Conservation (phyloP, 1,140 invertebrate genomes). For the Orchestia grillus region DNA sequence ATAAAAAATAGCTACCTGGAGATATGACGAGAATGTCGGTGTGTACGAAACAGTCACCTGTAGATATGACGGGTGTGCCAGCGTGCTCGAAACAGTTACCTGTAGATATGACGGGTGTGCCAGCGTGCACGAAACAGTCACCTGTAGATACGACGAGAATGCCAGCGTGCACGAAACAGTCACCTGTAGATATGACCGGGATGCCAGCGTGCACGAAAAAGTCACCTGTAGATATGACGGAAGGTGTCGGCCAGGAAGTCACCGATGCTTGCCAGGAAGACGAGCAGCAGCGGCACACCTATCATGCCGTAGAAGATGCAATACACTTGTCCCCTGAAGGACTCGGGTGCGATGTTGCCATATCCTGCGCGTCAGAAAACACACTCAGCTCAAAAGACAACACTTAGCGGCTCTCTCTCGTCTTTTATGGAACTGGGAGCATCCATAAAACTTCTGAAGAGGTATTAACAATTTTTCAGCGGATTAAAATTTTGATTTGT, state of each 20-base stretch:
- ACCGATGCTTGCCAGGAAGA: constrained; percentile 70
- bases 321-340: constrained; percentile 68
- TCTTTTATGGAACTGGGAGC: neutral
- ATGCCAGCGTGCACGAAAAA: neutral
- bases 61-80: neutral
- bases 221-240: constrained; percentile 68
- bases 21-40: neutral
- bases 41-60: neutral
- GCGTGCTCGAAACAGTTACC: neutral
- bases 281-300: constrained; percentile 70
- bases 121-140: neutral
- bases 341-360: constrained; percentile 70
- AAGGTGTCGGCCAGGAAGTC: constrained; percentile 69
- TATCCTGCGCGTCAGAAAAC: constrained; percentile 69
- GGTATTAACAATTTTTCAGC: neutral
- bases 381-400: neutral
- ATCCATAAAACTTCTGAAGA: neutral
- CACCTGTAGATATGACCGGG: constrained; percentile 67
- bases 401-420: neutral
- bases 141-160: constrained; percentile 53
- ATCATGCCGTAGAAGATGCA: constrained; percentile 70
- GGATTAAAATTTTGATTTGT: too few species aligned
- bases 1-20: neutral
- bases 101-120: neutral
- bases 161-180: neutral